Evolutionary conservation across 2,888 invertebrate genomes (phyloP), one percentile per base, ranked within the genome.

Genomic region (Aromia moschata): DNA sequence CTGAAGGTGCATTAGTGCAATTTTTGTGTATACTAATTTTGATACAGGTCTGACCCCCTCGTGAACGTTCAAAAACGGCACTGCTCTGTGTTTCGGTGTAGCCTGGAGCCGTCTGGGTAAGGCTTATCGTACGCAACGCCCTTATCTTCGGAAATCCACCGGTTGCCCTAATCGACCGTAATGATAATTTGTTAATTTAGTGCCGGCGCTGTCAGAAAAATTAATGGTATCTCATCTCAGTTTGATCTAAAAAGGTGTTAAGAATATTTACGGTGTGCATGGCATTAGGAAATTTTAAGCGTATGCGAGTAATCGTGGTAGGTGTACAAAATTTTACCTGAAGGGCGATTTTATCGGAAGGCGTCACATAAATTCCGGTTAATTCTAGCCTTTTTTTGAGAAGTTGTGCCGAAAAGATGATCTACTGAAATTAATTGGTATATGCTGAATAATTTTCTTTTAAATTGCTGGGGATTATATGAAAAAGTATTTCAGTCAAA

Each of bases 301-400:
- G n/a, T 36, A 15, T 47, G 36, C 16, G 16, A 7, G 25, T 43
- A 20, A 20, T 43, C 20, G 25, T 20, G 43, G 46, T 46, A 47
- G 33, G 46, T 47, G 36, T 36, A 47, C n/a, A 36, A 11, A 33
- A 15, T 36, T 11, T n/a, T 33, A 31, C 36, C 33, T 47, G 10
- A 12, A 36, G 33, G 46, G 36, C 36, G 46, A 47, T 47, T 47
- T 31, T 47, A 47, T 47, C 46, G 30, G n/a, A 33, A 16, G n/a
- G 31, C 46, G 36, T 47, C 46, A 18, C 46, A 47, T 47, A 47
- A 47, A 47, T 47, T 47, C 18, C 1, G 18, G 2, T 16, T 47
- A 47, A 47, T 47, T 33, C 15, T 33, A 47, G 15, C 46, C 18
- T 36, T 36, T 18, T 36, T 17, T n/a, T n/a, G n/a, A n/a, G n/a